phyloP scores from a whole-genome alignment of 2,888 invertebrate genomes.

The Eilema sororculum region DNA sequence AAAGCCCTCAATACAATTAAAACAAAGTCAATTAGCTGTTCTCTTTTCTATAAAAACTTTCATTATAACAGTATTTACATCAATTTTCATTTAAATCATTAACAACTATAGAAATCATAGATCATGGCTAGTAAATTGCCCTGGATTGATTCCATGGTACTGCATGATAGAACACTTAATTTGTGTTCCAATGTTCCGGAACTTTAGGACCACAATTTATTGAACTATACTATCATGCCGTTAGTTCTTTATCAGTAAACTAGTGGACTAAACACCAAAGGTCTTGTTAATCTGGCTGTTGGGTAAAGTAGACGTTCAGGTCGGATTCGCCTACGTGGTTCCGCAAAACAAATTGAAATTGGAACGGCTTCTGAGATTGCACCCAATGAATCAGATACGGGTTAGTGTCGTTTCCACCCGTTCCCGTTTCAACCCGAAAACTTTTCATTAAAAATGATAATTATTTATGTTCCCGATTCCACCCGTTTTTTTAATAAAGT shows the following conservation, averaged over 20 bases:
- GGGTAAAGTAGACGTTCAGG: constrained; percentile 46
- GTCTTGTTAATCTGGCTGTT: constrained; percentile 43
- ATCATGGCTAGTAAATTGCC: constrained; percentile 24
- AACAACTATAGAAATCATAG: constrained; percentile 14
- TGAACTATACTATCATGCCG: constrained; percentile 31
- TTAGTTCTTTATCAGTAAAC: constrained; percentile 9
- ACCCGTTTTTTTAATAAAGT: no score
- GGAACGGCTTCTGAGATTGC: constrained; percentile 46
- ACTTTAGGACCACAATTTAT: constrained; percentile 44
- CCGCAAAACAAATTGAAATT: constrained; percentile 65
- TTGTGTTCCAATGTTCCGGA: constrained; percentile 55
- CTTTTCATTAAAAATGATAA: no score
- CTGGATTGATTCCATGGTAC: constrained; percentile 30
- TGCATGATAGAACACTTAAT: constrained; percentile 36
- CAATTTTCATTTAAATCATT: constrained; percentile 14
- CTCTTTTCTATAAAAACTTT: constrained; percentile 1
- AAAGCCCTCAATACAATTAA: background rate
- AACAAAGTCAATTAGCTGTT: background rate
- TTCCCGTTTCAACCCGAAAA: no score
- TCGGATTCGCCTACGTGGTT: constrained; percentile 57
- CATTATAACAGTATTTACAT: background rate
- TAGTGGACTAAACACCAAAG: constrained; percentile 18
- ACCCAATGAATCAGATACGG: constrained; percentile 37
- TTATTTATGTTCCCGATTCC: no score
- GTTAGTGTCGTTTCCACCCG: no score